Evolutionary conservation across 30 jellyfish, hydroid and myxozoan genomes (phyloP), one percentile per base, ranked within the genome.

Genomic region (Aurelia aurita): DNA sequence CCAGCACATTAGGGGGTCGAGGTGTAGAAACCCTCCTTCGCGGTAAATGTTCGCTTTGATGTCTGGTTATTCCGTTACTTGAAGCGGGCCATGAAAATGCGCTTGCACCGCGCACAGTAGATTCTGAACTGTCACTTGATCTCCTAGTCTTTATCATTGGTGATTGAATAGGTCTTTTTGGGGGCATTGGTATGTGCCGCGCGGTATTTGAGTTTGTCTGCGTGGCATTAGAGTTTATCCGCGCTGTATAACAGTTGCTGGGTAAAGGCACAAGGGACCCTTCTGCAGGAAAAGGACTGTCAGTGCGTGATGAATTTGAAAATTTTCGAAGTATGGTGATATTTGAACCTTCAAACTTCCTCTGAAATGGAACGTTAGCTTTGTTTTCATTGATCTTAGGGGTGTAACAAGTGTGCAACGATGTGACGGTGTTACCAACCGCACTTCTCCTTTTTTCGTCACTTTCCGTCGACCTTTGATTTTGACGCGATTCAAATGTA

Each of bases 1-100:
- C 53, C 22, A 75, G 28, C 20, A 28, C 3, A 34, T 58, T 34
- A 10, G 87, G 87, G 27, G 87, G 87, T 32, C 75, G 29, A 13
- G 87, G 87, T 9, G 87, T 75, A 3, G 65, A n/a, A 4, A 60
- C 29, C 35, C 76, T 28, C 29, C 76, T 57, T 32, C 47, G 22
- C 28, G 5, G 15, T 14, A 60, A 29, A 4, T 45, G 10, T 18
- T 75, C 65, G 57, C 34, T 43, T 39, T 14, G n/a, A 11, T 18
- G 26, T 29, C 70, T n/a, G 25, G 59, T 61, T 9, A 66, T 16
- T 3, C 74, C 72, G 25, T 29, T 25, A 31, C 66, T 65, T 18
- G 80, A 64, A 65, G 25, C 90, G 2, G 83, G 90, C 90, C 90
- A 80, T 3, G 90, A 80, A 64, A 47, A 63, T n/a, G 82, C 83